Evolutionary conservation across 1,140 invertebrate species (phyloP).

Genomic region (Danaus plexippus): DNA sequence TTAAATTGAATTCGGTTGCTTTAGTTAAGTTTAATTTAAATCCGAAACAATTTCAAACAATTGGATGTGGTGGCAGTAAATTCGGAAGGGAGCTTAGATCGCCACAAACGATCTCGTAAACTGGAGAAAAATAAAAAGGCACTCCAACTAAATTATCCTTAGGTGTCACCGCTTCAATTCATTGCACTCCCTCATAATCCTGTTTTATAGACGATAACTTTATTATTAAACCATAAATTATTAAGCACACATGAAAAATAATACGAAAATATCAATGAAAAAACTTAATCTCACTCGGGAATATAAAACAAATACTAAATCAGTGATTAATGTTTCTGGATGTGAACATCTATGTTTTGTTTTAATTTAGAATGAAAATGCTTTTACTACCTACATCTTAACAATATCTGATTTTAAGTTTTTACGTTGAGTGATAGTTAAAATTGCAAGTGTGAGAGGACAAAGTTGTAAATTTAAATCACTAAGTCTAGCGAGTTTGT

Average conservation of each 20-base stretch:
- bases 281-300: too few relatives aligned
- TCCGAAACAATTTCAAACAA: slow-evolving; percentile 16
- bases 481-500: slow-evolving; percentile 49
- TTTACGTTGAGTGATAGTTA: slow-evolving; percentile 36
- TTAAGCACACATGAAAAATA: too few relatives aligned
- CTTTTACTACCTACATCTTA: too few relatives aligned
- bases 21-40: background rate
- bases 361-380: too few relatives aligned
- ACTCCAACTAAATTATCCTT: slow-evolving; percentile 35
- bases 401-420: slow-evolving; percentile 37
- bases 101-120: slow-evolving; percentile 37
- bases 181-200: slow-evolving; percentile 15
- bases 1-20: background rate
- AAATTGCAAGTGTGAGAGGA: slow-evolving; percentile 44
- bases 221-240: slow-evolving; percentile 1
- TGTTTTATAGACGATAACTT: slow-evolving; percentile 17
- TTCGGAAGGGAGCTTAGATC: slow-evolving; percentile 22
- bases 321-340: too few relatives aligned
- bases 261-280: too few relatives aligned
- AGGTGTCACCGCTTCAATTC: slow-evolving; percentile 20
- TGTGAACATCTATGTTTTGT: too few relatives aligned
- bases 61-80: slow-evolving; percentile 27
- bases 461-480: slow-evolving; percentile 62
- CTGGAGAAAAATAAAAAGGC: slow-evolving; percentile 35
- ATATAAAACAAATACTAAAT: too few relatives aligned